These are phyloP conservation scores for Ellobius talpinus DNA, from an alignment of 2,113 vertebrate species.

Conservation along the genomic window DNA sequence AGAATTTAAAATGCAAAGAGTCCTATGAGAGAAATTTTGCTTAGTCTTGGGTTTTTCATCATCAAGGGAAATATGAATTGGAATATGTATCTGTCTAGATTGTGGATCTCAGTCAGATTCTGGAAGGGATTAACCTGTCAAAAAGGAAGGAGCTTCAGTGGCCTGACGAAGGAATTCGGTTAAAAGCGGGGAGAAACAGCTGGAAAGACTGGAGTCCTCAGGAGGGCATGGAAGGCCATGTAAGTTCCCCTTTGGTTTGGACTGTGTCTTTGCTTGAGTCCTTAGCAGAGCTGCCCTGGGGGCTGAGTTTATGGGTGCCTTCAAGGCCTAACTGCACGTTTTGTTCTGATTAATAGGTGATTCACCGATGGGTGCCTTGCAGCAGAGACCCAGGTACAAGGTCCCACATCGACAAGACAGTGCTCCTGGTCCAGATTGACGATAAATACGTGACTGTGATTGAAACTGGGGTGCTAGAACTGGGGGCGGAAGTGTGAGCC, in stretches of 20 bases:
- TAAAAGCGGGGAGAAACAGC: slow-evolving; percentile 96
- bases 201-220: slow-evolving; percentile 99
- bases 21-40: slow-evolving; percentile 4
- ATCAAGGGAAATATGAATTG: slow-evolving; percentile 57
- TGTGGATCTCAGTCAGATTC: slow-evolving; percentile 94
- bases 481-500: slow-evolving; percentile 98
- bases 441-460: slow-evolving; percentile 98
- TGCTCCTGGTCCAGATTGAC: slow-evolving; percentile 99
- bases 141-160: slow-evolving; percentile 99
- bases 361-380: slow-evolving; percentile 99
- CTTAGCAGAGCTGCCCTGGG: background rate
- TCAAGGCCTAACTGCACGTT: background rate
- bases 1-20: slow-evolving; percentile 13
- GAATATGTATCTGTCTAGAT: slow-evolving; percentile 88
- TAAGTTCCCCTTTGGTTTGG: slow-evolving; percentile 85
- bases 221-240: slow-evolving; percentile 99
- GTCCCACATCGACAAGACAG: slow-evolving; percentile 99
- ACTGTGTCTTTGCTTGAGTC: background rate
- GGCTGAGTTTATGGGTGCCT: background rate
- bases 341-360: slow-evolving; percentile 89
- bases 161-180: slow-evolving; percentile 96
- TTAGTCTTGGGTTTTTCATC: slow-evolving; percentile 12
- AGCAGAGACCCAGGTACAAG: slow-evolving; percentile 97
- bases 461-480: slow-evolving; percentile 97
- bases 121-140: slow-evolving; percentile 97